Percentiles rank a stretch among this genome's conserved stretches.
Evolutionary conservation across 2,797 vertebrate species (phyloP).

Genomic region (Scyliorhinus canicula): DNA sequence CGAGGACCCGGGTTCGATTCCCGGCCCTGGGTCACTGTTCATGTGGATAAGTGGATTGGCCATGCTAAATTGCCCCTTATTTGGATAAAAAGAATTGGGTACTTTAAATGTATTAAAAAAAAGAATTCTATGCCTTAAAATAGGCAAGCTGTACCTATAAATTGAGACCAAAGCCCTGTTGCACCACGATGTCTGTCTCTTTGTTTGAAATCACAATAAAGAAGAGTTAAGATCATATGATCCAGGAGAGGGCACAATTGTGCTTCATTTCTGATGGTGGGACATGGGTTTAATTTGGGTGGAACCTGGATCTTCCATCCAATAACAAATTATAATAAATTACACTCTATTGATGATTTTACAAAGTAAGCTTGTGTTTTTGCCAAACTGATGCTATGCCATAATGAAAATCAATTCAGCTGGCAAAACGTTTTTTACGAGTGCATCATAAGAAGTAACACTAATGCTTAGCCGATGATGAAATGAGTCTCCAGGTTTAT

Average conservation of each 20-base stretch:
- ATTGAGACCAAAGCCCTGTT: not conserved
- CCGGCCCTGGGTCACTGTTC: too few relatives aligned
- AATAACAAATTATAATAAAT: not conserved
- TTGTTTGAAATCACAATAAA: not conserved
- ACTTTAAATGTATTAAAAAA: too few relatives aligned
- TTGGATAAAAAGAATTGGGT: too few relatives aligned
- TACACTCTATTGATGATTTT: not conserved
- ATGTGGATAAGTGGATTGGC: too few relatives aligned
- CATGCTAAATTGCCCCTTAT: too few relatives aligned
- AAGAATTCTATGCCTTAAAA: too few relatives aligned
- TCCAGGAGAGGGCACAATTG: not conserved
- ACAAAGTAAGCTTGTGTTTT: not conserved
- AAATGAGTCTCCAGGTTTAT: not conserved
- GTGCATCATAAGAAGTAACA: not conserved
- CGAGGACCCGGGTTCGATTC: too few relatives aligned
- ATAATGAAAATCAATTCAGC: not conserved
- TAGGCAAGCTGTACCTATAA: not conserved
- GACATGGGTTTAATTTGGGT: not conserved
- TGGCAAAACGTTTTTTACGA: not conserved
- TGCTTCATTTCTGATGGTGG: not conserved
- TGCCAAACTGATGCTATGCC: not conserved
- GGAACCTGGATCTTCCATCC: not conserved
- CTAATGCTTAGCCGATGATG: not conserved
- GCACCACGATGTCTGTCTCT: not conserved
- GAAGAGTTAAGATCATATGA: not conserved